A percentile compares a stretch with the other conserved stretches of the same genome.
Evolutionary conservation across 2,113 vertebrate species (phyloP).

Genomic region (Marmota monax): DNA sequence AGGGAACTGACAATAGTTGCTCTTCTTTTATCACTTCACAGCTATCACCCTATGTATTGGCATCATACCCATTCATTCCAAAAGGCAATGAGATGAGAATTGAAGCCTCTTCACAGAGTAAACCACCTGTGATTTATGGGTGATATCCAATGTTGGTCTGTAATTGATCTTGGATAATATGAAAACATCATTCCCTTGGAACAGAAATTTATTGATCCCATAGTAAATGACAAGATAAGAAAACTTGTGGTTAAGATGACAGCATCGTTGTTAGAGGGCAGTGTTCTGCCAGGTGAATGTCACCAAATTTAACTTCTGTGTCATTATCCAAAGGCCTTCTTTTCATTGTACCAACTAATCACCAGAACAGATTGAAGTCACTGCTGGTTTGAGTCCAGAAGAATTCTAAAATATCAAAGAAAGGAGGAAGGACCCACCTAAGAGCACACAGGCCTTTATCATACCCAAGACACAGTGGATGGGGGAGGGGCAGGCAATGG

Average conservation of each 20-base stretch:
- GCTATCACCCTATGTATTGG: neutral
- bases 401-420: neutral
- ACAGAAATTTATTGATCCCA: constrained; percentile 6
- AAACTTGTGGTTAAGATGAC: neutral
- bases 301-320: neutral
- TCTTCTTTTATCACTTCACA: neutral
- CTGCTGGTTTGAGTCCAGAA: neutral
- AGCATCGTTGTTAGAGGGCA: neutral
- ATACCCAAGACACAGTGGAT: neutral
- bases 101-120: constrained; percentile 21
- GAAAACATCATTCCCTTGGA: neutral
- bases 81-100: neutral
- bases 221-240: neutral
- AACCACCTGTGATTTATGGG: neutral
- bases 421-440: neutral
- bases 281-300: neutral
- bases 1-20: neutral
- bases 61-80: neutral
- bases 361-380: neutral
- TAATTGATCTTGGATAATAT: neutral
- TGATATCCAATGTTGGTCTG: neutral
- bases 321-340: neutral
- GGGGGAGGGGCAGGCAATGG: too few species aligned
- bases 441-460: neutral
- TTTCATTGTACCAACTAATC: neutral